phyloP scores from a whole-genome alignment of 53 echinoderm and acorn worm species.

The Temnopleurus reevesii region DNA sequence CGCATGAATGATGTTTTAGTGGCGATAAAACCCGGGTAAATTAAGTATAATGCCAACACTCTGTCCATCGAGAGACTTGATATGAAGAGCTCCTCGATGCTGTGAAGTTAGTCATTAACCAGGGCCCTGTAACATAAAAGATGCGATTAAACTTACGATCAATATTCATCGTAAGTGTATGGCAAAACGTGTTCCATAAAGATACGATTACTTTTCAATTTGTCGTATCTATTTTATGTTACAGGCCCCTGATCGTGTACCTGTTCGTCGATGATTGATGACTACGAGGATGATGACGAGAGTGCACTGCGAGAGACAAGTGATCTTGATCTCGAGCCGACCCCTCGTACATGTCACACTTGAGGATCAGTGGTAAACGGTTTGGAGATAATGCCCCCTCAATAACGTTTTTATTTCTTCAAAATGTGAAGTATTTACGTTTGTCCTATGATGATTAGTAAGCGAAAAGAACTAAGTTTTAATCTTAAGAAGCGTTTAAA shows the following conservation, averaged over 20 bases:
- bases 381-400: no score
- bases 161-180: no score
- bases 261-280: neutral
- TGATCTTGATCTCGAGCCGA: neutral
- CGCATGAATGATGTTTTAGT: conserved; percentile 1
- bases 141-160: no score
- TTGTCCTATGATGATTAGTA: no score
- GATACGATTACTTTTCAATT: no score
- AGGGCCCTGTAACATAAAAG: no score
- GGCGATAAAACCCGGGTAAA: neutral
- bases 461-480: neutral
- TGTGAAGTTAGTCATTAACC: conserved; percentile 6
- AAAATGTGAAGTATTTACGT: no score
- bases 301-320: neutral
- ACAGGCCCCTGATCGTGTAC: neutral
- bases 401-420: no score
- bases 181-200: no score
- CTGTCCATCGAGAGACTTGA: neutral
- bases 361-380: neutral
- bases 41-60: neutral
- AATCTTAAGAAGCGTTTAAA: no score
- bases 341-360: neutral
- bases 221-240: no score
- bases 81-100: neutral
- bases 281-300: neutral